A percentile compares a stretch with the other conserved stretches of the same genome.
phyloP scores from a whole-genome alignment of 2,113 vertebrate genomes.

The Craseonycteris thonglongyai region DNA sequence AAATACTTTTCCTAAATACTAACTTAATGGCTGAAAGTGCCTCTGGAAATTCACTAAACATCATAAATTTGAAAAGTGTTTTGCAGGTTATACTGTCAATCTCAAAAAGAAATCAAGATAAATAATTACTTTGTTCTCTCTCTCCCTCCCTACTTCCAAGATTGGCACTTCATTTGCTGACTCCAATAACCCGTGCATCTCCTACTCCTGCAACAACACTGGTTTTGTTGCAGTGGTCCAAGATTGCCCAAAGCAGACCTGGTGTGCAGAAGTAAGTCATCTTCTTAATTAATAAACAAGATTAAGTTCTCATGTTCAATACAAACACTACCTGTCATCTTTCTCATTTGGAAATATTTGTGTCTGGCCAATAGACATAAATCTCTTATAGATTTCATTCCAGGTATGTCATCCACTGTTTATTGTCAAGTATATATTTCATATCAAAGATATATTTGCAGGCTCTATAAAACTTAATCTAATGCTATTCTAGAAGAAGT shows the following conservation, averaged over 20 bases:
- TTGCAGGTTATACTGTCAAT: background rate
- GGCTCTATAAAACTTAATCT: background rate
- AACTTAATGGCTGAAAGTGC: background rate
- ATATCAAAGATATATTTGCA: background rate
- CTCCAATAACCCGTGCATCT: conserved; percentile 48
- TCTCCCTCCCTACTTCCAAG: background rate
- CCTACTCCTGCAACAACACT: conserved; percentile 28
- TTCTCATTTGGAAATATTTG: background rate
- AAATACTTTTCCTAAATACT: background rate
- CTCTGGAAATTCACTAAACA: background rate
- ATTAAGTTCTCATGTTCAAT: background rate
- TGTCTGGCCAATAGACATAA: background rate
- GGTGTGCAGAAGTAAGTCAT: conserved; percentile 63
- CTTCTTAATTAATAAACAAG: background rate
- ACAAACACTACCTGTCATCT: background rate
- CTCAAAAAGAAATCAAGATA: background rate
- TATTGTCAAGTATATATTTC: background rate
- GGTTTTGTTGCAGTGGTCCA: conserved; percentile 16
- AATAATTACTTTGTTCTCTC: background rate
- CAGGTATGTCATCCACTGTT: background rate
- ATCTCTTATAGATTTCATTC: background rate
- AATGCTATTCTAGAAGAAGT: background rate
- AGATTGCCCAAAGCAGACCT: conserved; percentile 56
- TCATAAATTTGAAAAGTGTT: background rate
- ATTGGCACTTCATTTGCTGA: conserved; percentile 54